phyloP scores from a whole-genome alignment of 2,888 invertebrate species.

The Aricia artaxerxes region DNA sequence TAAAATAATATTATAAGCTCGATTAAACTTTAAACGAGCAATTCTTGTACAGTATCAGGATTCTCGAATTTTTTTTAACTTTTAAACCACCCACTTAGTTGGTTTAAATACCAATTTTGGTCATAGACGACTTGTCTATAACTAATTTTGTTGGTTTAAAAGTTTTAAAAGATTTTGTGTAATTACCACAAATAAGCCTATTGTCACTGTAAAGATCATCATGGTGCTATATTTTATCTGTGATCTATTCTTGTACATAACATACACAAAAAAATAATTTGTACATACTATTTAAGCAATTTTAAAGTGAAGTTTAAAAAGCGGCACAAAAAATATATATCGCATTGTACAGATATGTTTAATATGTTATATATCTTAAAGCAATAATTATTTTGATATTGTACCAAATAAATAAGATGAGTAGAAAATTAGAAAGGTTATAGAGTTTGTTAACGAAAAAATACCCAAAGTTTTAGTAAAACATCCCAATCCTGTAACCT shows the following conservation, averaged over 20 bases:
- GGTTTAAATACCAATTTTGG: background rate
- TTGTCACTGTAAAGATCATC: background rate
- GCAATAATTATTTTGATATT: conserved; percentile 13
- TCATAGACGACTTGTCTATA: background rate
- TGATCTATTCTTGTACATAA: conserved; percentile 22
- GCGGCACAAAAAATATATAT: background rate
- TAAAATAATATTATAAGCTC: background rate
- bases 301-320: background rate
- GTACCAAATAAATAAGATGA: background rate
- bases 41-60: no score
- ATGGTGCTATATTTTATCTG: conserved; percentile 29
- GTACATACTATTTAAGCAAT: background rate
- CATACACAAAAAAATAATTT: background rate
- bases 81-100: no score
- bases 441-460: background rate
- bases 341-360: background rate
- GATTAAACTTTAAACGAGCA: no score
- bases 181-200: background rate
- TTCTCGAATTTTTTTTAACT: no score
- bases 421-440: background rate
- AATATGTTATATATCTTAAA: background rate
- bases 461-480: background rate
- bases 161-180: background rate
- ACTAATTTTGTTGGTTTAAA: background rate
- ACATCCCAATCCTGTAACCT: background rate